These are phyloP conservation scores for Enteromius treurensis DNA, from an alignment of 2,797 vertebrate genomes.

Conservation along the genomic window DNA sequence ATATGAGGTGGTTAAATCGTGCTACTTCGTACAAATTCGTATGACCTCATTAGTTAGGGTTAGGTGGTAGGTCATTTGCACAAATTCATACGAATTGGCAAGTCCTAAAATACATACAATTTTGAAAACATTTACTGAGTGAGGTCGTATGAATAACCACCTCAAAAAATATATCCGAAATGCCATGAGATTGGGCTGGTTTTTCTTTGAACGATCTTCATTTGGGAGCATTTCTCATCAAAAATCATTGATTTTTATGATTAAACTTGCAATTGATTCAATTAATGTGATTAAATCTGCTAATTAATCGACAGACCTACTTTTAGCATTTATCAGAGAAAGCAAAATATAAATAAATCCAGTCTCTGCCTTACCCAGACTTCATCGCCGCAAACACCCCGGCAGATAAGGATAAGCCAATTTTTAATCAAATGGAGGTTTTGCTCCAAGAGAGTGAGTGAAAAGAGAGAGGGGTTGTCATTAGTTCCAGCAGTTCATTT, in stretches of 20 bases:
- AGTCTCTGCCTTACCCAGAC: background rate
- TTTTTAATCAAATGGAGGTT: constrained; percentile 55
- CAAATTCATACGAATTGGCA: too few relatives aligned
- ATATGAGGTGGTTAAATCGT: too few relatives aligned
- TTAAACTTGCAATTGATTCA: background rate
- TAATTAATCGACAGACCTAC: background rate
- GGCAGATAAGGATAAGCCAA: constrained; percentile 46
- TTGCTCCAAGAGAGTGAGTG: constrained; percentile 50
- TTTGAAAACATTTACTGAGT: too few relatives aligned
- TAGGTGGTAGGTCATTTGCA: too few relatives aligned
- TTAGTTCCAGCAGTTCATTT: constrained; percentile 79
- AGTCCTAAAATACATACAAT: too few relatives aligned
- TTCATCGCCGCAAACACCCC: constrained; percentile 22
- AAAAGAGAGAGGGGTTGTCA: constrained; percentile 64
- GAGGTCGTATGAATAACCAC: background rate
- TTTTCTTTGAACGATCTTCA: background rate
- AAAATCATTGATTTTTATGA: background rate
- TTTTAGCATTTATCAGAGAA: constrained; percentile 31
- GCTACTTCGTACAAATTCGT: too few relatives aligned
- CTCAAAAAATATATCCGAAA: background rate
- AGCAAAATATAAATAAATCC: constrained; percentile 36
- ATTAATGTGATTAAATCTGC: background rate
- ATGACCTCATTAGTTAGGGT: too few relatives aligned
- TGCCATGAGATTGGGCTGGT: background rate
- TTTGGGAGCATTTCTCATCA: background rate